Conservation (phyloP, 2,888 invertebrate species). For the Smittia aterrima region DNA sequence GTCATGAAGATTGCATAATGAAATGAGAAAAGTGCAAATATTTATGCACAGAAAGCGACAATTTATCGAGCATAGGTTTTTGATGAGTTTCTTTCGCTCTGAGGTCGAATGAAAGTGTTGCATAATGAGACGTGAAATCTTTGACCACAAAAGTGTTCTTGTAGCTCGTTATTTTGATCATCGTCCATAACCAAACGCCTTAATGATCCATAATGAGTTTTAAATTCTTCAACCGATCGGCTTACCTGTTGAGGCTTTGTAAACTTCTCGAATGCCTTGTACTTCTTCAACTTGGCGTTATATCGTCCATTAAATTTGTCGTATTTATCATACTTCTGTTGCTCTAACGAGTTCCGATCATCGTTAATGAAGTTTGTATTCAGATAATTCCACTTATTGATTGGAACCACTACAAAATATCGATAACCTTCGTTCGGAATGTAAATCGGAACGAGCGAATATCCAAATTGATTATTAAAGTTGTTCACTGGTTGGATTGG, state of each 20-base stretch:
- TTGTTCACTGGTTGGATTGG: constrained; percentile 47
- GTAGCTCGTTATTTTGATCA: too few species aligned
- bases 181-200: too few species aligned
- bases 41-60: not conserved
- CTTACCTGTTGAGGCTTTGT: constrained; percentile 51
- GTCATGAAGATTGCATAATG: not conserved
- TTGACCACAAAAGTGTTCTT: too few species aligned
- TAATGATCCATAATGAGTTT: too few species aligned
- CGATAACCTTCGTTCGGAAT: constrained; percentile 52
- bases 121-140: too few species aligned
- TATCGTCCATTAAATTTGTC: constrained; percentile 51
- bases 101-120: too few species aligned
- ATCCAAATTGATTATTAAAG: constrained; percentile 26
- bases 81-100: too few species aligned
- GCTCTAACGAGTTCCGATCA: constrained; percentile 27
- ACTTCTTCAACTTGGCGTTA: constrained; percentile 53
- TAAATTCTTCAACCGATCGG: constrained; percentile 30
- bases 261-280: constrained; percentile 52
- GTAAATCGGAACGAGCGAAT: constrained; percentile 47
- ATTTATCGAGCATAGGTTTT: too few species aligned
- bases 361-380: constrained; percentile 43
- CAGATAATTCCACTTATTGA: constrained; percentile 42
- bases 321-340: constrained; percentile 44
- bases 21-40: constrained; percentile 6
- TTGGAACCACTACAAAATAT: constrained; percentile 50